A percentile compares a stretch with the other conserved stretches of the same genome.
phyloP scores from a whole-genome alignment of 2,797 vertebrate species.

The Orientallactaga sibirica region DNA sequence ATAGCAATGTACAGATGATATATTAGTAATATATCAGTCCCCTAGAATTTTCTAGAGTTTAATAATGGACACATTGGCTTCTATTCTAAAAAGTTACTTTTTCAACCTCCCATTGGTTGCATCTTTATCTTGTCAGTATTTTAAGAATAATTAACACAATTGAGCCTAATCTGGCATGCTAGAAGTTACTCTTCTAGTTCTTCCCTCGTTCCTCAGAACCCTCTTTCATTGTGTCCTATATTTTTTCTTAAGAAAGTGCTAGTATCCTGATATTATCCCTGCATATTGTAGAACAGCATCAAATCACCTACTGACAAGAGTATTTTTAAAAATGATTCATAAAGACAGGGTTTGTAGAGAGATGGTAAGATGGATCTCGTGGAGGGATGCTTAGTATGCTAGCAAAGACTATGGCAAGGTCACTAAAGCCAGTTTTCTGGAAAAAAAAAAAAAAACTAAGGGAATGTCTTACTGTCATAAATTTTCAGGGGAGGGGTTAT shows the following conservation, averaged over 20 bases:
- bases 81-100: neutral
- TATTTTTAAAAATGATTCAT: no score
- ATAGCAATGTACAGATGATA: neutral
- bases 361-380: no score
- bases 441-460: no score
- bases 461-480: no score
- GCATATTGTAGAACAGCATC: neutral
- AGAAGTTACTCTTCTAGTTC: neutral
- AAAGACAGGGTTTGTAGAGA: no score
- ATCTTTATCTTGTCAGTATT: slow-evolving; percentile 30
- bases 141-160: slow-evolving; percentile 8
- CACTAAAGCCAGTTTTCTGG: neutral
- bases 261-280: neutral
- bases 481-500: no score
- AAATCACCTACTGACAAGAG: neutral
- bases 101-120: neutral
- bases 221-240: neutral
- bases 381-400: no score
- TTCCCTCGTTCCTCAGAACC: neutral
- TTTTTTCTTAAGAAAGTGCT: slow-evolving; percentile 22
- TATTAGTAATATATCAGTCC: neutral
- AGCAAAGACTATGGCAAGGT: no score
- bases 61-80: neutral
- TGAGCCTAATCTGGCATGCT: neutral
- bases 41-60: neutral